These are phyloP conservation scores for Dromaius novaehollandiae DNA, from an alignment of 2,113 vertebrate species.

Conservation along the genomic window DNA sequence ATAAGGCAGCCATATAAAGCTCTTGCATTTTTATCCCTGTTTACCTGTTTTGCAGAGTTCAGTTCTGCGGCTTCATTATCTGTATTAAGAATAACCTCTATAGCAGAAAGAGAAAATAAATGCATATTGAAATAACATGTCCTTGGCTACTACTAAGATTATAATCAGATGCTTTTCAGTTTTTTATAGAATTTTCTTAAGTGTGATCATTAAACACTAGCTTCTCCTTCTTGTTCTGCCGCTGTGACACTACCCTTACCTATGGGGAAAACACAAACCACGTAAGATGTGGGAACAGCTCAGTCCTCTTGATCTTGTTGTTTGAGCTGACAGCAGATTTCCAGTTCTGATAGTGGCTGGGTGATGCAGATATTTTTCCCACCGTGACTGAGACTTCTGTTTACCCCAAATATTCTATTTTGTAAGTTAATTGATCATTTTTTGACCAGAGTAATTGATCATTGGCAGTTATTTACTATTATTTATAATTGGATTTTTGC, in stretches of 20 bases:
- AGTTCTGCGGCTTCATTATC: background rate
- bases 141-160: background rate
- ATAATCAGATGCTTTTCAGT: background rate
- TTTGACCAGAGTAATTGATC: background rate
- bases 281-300: background rate
- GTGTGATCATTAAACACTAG: background rate
- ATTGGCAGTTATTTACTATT: background rate
- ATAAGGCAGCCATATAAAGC: background rate
- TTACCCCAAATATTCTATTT: background rate
- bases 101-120: background rate
- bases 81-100: background rate
- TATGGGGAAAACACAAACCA: background rate
- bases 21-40: background rate
- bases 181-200: background rate
- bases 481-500: background rate
- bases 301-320: background rate
- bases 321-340: background rate
- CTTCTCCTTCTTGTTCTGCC: background rate
- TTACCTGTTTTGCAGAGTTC: background rate
- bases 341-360: background rate
- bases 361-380: background rate
- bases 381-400: background rate
- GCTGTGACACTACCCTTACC: background rate
- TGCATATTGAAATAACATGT: background rate
- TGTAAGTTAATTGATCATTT: background rate